Base-by-base conservation (phyloP, 2,797 vertebrate genomes). In the Delichon dasypus region DNA sequence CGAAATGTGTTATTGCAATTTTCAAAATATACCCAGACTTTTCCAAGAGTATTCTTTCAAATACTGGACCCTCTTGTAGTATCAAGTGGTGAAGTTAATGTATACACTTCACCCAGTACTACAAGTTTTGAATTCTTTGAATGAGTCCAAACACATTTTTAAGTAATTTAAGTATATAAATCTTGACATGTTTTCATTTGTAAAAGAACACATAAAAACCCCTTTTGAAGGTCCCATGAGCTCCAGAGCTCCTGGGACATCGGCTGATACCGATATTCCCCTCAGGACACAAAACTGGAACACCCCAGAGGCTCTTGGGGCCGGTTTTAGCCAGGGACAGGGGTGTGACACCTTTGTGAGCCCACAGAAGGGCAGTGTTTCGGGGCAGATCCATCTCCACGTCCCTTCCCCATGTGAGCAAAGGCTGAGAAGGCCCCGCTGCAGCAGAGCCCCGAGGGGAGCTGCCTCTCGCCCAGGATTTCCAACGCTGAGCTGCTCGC, bases 191-290 rank as follows among this genome's bases (percentile, higher is more conserved):
- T 51, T 89, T 68, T 34, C 9, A 66, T 32, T 68, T 58, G 44
- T 34, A 48, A 55, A 77, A 84, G n/a, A 68, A 84, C 88, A 36
- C 7, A 60, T 3, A 10, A 20, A 80, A 78, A 67, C 6, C 3
- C 22, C 26, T 64, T 76, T 4, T 38, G 51, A 66, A 70, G 36
- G 34, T 8, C 26, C n/a, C 62, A 58, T 55, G 19, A 89, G 36
- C 18, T 75, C 40, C 27, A 19, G 51, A 48, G 64, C 11, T 55
- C 9, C 68, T 18, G 34, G 36, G 51, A 47, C n/a, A 32, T 0
- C 3, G 0, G 0, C 51, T 17, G 55, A 11, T 7, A 16, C 15
- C 42, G 11, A 5, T 3, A 38, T 1, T 53, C 29, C 77, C 44
- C 45, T 51, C 29, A 42, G 60, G 54, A 65, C 58, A 68, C 64